A percentile compares a stretch with the other conserved stretches of the same genome.
These are phyloP conservation scores for Sebastes oblongus DNA, from an alignment of 2,797 vertebrate species.

Conservation along the genomic window DNA sequence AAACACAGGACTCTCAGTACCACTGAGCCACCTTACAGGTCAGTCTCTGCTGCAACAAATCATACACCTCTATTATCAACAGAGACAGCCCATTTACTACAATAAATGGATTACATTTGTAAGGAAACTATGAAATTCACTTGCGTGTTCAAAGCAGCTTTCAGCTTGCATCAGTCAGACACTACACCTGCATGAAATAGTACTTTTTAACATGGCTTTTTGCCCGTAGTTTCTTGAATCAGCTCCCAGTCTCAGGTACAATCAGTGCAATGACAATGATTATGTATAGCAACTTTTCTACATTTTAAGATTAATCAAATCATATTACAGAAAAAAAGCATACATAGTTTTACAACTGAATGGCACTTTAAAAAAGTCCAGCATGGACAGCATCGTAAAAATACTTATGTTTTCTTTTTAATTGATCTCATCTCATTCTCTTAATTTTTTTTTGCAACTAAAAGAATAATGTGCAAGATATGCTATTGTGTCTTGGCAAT, in stretches of 20 bases:
- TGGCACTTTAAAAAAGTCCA: neutral
- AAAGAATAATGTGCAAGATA: neutral
- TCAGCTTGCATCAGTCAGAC: neutral
- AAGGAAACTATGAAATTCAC: neutral
- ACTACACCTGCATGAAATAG: neutral
- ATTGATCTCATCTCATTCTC: neutral
- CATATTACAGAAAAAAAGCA: neutral
- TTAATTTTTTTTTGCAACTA: neutral
- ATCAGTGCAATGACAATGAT: neutral
- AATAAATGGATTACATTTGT: neutral
- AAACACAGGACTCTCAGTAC: neutral
- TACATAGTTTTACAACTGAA: neutral
- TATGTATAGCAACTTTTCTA: neutral
- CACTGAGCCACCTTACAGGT: neutral
- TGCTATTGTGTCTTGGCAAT: neutral
- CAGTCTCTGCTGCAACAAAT: neutral
- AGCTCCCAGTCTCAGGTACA: neutral
- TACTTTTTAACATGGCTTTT: neutral
- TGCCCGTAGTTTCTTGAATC: neutral
- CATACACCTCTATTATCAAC: neutral
- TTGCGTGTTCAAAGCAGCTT: neutral
- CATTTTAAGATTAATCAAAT: neutral
- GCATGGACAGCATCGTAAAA: neutral
- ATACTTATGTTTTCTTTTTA: neutral
- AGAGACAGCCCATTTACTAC: neutral